Percentiles rank a stretch among this genome's conserved stretches.
Conservation (phyloP, 2,888 invertebrate species). For the Euzophera pinguis region DNA sequence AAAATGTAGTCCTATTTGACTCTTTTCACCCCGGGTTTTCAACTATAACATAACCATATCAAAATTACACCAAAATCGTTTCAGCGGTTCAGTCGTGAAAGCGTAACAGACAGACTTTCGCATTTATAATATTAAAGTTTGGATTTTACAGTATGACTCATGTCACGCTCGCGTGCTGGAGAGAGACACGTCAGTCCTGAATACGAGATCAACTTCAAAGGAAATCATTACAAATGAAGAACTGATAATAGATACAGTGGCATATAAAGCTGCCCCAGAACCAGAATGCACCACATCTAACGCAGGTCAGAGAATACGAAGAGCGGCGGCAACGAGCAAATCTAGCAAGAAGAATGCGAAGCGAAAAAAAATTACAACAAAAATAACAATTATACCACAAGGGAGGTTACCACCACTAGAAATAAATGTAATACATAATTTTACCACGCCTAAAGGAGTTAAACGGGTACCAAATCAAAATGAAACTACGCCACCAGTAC, state of each 20-base stretch:
- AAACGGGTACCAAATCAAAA: not conserved
- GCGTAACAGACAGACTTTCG: too few species aligned
- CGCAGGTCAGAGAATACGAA: conserved; percentile 1
- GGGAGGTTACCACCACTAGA: not conserved
- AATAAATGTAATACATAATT: not conserved
- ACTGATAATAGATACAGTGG: not conserved
- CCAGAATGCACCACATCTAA: not conserved
- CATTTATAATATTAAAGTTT: too few species aligned
- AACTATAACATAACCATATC: too few species aligned
- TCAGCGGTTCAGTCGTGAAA: too few species aligned
- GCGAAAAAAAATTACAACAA: not conserved
- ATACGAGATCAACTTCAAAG: not conserved
- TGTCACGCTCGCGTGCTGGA: not conserved
- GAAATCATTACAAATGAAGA: not conserved
- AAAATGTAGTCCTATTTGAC: too few species aligned
- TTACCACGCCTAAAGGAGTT: not conserved
- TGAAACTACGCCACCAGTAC: not conserved
- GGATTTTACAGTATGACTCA: conserved; percentile 1
- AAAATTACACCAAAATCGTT: too few species aligned
- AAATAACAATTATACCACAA: not conserved
- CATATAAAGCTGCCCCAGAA: not conserved
- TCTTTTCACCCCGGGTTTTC: too few species aligned
- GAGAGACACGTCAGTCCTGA: not conserved
- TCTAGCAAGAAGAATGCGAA: not conserved
- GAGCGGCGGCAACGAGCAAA: not conserved